These are phyloP conservation scores for Ambastaia sidthimunki DNA, from an alignment of 2,797 vertebrate species.

Conservation along the genomic window DNA sequence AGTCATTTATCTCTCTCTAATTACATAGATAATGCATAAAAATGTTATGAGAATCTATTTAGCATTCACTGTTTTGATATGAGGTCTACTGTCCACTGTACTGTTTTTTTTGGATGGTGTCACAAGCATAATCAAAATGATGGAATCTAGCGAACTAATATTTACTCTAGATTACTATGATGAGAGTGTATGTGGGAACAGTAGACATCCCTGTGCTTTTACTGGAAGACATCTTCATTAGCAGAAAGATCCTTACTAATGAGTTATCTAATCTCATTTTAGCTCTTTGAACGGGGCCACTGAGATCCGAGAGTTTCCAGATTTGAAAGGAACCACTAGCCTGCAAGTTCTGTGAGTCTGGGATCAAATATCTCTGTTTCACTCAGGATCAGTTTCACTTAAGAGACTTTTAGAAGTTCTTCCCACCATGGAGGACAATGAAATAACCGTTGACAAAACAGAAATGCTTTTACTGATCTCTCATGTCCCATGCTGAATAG, in stretches of 20 bases:
- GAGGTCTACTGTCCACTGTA: neutral
- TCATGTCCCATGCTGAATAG: conserved; percentile 2
- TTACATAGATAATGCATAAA: conserved; percentile 11
- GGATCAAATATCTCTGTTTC: conserved; percentile 37
- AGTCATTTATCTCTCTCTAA: conserved; percentile 6
- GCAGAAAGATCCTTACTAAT: conserved; percentile 55
- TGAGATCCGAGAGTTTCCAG: conserved; percentile 89
- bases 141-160: neutral
- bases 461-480: conserved; percentile 47
- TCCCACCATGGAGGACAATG: conserved; percentile 37
- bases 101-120: conserved; percentile 24
- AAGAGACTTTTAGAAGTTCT: conserved; percentile 44
- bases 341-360: conserved; percentile 92
- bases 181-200: conserved; percentile 27
- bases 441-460: conserved; percentile 47
- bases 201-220: conserved; percentile 40
- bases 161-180: conserved; percentile 7
- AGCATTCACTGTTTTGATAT: conserved; percentile 8
- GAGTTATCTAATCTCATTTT: conserved; percentile 59
- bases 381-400: conserved; percentile 46
- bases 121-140: conserved; percentile 2
- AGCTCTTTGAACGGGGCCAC: conserved; percentile 92
- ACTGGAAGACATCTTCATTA: conserved; percentile 41
- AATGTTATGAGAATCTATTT: conserved; percentile 8
- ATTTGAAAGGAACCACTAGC: conserved; percentile 93